These are phyloP conservation scores for Chionis minor DNA, from an alignment of 2,113 vertebrate species.

Conservation along the genomic window DNA sequence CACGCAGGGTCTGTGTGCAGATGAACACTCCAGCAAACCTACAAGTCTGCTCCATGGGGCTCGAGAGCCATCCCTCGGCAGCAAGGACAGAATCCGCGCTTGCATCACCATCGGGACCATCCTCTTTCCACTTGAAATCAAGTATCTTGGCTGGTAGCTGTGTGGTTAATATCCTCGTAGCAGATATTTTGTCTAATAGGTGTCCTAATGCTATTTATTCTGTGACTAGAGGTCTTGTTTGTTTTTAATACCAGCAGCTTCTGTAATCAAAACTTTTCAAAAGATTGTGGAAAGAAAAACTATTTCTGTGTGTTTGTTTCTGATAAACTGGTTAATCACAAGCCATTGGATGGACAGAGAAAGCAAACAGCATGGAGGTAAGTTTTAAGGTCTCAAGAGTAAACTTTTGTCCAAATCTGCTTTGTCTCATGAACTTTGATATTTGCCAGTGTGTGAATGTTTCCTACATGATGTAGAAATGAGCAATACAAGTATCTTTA, in stretches of 20 bases:
- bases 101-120: fast-evolving
- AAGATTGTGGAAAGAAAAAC: neutral
- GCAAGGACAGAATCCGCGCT: neutral
- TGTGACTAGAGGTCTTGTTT: neutral
- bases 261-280: neutral
- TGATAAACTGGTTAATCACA: neutral
- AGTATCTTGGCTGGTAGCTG: neutral
- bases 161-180: neutral
- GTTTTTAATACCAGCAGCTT: neutral
- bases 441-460: fast-evolving
- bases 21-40: neutral
- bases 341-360: neutral
- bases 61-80: neutral
- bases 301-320: neutral
- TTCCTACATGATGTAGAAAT: neutral
- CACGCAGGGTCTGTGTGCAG: neutral
- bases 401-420: neutral
- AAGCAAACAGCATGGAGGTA: neutral
- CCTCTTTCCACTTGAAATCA: neutral
- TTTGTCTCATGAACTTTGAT: neutral
- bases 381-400: neutral
- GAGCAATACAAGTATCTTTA: neutral
- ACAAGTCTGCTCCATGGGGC: neutral
- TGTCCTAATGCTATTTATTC: neutral
- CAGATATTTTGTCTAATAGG: neutral